Base-by-base conservation (phyloP, 2,888 invertebrate species). In the Spisula subtruncata region DNA sequence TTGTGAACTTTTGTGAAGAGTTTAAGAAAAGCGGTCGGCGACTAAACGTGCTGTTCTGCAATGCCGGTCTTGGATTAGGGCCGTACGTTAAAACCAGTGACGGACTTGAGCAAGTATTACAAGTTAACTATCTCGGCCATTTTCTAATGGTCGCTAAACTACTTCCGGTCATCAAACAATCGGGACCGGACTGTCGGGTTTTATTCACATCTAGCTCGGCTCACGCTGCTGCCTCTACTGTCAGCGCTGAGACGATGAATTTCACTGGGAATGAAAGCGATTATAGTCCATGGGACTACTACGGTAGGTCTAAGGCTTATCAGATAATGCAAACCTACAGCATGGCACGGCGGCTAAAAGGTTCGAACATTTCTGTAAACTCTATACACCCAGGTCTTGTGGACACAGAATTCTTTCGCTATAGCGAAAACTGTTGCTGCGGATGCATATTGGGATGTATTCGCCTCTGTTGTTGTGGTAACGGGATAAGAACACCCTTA, bases 81-180 rank as follows among this genome's bases (percentile, higher is more conserved):
- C 71, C 86, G 20, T 87, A 71, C 46, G 90, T 80, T 56, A 89
- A 90, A 86, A 93, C 93, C 2, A 89, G 85, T n/a, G 94, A 94
- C 85, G 93, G 93, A 12, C 88, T 89, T 80, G 94, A 94, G 86
- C 80, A 82, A 51, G 85, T 91, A 82, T 87, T 94, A 48, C 89
- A 94, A 92, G 93, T 94, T 10, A 95, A 95, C 86, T 94, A 95
- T 82, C 85, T 95, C 12, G 89, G 94, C 18, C 94, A 94, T 54
- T 94, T 94, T 86, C 85, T 94, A 10, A 82, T 94, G 10, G 88
- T 90, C 20, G 90, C 93, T 29, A 93, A 93, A 79, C 86, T 94
- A 25, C 81, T 94, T 25, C 92, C 93, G 0, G 80, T 91, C 0
- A 93, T 94, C 93, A 90, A 89, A 85, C 80, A 54, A 48, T 94